Percentiles rank a stretch among this genome's conserved stretches.
Evolutionary conservation across 2,797 vertebrate genomes (phyloP).

Genomic region (Micromesistius poutassou): DNA sequence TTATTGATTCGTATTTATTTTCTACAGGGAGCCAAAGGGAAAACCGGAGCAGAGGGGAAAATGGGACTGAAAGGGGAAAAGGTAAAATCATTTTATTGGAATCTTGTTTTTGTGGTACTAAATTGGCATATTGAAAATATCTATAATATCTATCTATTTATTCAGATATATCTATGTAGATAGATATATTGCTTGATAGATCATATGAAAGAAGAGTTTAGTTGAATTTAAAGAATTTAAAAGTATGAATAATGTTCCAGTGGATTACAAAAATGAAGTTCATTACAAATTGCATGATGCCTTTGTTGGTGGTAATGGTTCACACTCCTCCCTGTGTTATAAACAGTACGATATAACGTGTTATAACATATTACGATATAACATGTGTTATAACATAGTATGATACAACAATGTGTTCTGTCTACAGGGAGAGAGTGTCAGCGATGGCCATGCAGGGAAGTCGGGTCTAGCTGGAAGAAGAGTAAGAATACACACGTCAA

Average conservation of each 20-base stretch:
- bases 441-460: constrained; percentile 64
- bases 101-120: background rate
- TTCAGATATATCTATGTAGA: too few relatives aligned
- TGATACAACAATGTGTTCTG: constrained; percentile 9
- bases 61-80: constrained; percentile 78
- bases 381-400: background rate
- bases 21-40: constrained; percentile 75
- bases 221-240: background rate
- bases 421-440: constrained; percentile 72
- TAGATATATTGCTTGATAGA: background rate
- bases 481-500: constrained; percentile 58
- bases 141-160: background rate
- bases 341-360: too few relatives aligned
- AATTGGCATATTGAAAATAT: background rate
- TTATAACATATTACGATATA: background rate
- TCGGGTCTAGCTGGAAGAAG: constrained; percentile 72
- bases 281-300: background rate
- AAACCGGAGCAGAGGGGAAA: constrained; percentile 71
- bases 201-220: background rate
- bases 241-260: background rate
- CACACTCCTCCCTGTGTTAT: too few relatives aligned
- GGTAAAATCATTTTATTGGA: constrained; percentile 58
- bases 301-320: background rate
- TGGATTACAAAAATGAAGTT: background rate
- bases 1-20: background rate